phyloP scores from a whole-genome alignment of 2,888 invertebrate genomes.

The Bembecia ichneumoniformis region DNA sequence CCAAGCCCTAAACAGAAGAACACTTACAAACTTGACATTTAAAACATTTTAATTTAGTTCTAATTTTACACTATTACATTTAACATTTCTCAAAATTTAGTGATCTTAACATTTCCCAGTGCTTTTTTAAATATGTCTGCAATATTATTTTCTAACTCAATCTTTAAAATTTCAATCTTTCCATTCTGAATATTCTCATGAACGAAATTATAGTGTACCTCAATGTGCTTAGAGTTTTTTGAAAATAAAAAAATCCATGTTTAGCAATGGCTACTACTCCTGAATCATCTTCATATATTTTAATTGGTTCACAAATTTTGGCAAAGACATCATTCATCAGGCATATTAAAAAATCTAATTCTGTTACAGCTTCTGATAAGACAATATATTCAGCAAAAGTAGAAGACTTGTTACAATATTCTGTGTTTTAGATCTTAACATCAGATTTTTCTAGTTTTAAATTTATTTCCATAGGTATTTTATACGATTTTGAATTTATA shows the following conservation, averaged over 20 bases:
- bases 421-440: background rate
- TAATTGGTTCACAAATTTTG: background rate
- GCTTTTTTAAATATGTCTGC: background rate
- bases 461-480: background rate
- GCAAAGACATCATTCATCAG: background rate
- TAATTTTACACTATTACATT: background rate
- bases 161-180: background rate
- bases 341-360: background rate
- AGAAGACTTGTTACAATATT: background rate
- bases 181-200: background rate
- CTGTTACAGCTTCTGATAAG: background rate
- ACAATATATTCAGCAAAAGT: background rate
- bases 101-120: background rate
- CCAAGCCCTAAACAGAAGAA: no score
- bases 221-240: background rate
- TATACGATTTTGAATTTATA: background rate
- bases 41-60: no score
- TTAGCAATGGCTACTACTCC: background rate
- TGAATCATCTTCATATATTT: background rate
- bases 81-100: background rate
- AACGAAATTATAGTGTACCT: background rate
- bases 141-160: background rate
- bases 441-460: background rate
- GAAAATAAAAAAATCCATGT: no score
- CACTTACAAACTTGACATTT: background rate